These are phyloP conservation scores for Abrostola triplasia DNA, from an alignment of 2,888 invertebrate species.

Conservation along the genomic window DNA sequence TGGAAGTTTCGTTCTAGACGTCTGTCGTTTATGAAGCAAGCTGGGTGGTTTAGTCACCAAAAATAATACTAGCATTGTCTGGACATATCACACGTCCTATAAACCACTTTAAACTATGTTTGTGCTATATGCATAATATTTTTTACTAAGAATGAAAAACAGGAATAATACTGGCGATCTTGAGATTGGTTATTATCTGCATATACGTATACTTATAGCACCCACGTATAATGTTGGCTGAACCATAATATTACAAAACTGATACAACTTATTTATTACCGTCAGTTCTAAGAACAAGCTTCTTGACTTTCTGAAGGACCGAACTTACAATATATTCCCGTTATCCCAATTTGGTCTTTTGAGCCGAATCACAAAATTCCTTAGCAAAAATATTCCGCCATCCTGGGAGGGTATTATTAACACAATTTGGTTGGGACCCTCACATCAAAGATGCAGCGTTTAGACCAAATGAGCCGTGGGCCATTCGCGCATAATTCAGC, in stretches of 20 bases:
- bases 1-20: conserved; percentile 30
- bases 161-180: background rate
- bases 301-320: background rate
- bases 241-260: background rate
- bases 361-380: conserved; percentile 14
- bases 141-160: no score
- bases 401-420: conserved; percentile 63
- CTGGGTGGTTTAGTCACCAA: conserved; percentile 17
- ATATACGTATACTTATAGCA: background rate
- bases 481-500: conserved; percentile 83
- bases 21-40: conserved; percentile 26
- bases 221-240: background rate
- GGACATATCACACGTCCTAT: conserved; percentile 1
- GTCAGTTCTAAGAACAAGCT: background rate
- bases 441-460: conserved; percentile 80
- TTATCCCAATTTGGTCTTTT: conserved; percentile 23
- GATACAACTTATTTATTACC: background rate
- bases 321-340: background rate
- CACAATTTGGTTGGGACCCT: conserved; percentile 71
- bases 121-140: no score
- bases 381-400: conserved; percentile 19
- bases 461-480: conserved; percentile 83
- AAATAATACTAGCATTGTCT: background rate
- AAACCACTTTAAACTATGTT: no score
- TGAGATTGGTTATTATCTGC: background rate